Conservation (phyloP, 2,888 invertebrate genomes). For the Xanthia icteritia region DNA sequence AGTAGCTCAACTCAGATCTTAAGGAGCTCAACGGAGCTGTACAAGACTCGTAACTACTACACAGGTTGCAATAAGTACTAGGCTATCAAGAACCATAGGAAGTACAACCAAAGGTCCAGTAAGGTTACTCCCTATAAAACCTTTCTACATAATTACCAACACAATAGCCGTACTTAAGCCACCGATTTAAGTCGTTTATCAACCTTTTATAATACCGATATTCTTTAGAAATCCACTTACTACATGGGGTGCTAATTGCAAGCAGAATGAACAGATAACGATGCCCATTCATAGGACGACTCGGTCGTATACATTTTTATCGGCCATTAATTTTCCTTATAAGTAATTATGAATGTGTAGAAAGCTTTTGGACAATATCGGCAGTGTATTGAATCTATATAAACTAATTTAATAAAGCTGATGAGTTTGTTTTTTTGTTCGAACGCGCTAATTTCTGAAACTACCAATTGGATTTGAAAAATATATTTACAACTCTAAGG, state of each 20-base stretch:
- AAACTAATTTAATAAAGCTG: no score
- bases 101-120: slow-evolving; percentile 11
- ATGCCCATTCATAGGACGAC: slow-evolving; percentile 57
- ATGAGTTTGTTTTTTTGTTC: no score
- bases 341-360: slow-evolving; percentile 34
- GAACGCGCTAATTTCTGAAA: no score
- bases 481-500: no score
- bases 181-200: slow-evolving; percentile 57
- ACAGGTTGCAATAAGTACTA: background rate
- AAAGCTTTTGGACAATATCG: slow-evolving; percentile 38
- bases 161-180: slow-evolving; percentile 42
- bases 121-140: slow-evolving; percentile 35
- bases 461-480: no score
- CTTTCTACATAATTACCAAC: slow-evolving; percentile 37
- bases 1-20: background rate
- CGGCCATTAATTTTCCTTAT: slow-evolving; percentile 49
- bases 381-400: background rate
- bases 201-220: slow-evolving; percentile 73
- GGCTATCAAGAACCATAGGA: slow-evolving; percentile 18
- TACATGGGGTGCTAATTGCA: slow-evolving; percentile 80
- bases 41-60: no score
- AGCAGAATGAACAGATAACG: slow-evolving; percentile 71
- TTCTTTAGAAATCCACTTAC: slow-evolving; percentile 73
- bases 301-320: slow-evolving; percentile 38
- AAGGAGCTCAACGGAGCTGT: background rate